Conservation (phyloP, 2,888 invertebrate genomes). For the Mythimna impura region DNA sequence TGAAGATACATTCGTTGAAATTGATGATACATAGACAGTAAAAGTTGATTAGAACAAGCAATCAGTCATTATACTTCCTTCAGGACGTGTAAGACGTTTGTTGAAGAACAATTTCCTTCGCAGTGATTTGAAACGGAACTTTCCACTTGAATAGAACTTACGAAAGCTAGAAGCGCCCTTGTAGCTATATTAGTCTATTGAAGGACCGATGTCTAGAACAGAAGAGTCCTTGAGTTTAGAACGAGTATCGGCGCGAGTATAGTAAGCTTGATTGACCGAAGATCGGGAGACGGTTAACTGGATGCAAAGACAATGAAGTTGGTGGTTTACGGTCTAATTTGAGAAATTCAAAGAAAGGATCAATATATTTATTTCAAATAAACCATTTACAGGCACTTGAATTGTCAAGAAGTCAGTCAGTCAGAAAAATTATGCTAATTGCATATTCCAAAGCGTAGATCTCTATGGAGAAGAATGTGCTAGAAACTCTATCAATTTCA, state of each 20-base stretch:
- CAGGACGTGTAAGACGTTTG: neutral
- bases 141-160: slow-evolving; percentile 7
- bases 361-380: too few species aligned
- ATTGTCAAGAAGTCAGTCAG: too few species aligned
- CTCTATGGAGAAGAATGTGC: too few species aligned
- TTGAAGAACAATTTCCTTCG: slow-evolving; percentile 14
- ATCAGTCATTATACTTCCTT: slow-evolving; percentile 21
- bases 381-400: too few species aligned
- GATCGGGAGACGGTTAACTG: neutral
- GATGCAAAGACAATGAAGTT: neutral
- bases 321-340: neutral
- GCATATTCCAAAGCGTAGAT: too few species aligned
- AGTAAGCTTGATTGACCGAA: neutral
- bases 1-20: slow-evolving; percentile 32
- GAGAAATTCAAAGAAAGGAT: too few species aligned
- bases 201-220: neutral
- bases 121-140: slow-evolving; percentile 24
- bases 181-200: slow-evolving; percentile 1
- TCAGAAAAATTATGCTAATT: too few species aligned
- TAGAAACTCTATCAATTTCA: too few species aligned
- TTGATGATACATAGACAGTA: slow-evolving; percentile 15
- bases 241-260: neutral
- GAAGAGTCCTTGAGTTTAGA: slow-evolving; percentile 1
- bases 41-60: neutral
- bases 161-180: neutral